Conservation (phyloP, 2,113 vertebrate genomes). For the Cinclus mexicanus region DNA sequence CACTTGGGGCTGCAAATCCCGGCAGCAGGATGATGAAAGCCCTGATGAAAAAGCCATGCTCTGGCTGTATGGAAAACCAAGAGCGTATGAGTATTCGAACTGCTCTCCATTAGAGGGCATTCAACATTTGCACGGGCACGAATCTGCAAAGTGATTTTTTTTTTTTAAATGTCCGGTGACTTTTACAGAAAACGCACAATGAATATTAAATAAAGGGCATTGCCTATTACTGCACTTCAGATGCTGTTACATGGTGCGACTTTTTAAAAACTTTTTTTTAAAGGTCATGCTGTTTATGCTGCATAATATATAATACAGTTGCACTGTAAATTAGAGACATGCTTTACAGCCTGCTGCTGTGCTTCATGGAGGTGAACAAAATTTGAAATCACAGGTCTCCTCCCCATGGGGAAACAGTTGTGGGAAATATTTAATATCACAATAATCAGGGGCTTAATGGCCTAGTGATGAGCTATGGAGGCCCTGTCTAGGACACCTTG, state of each 20-base stretch:
- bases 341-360: constrained; percentile 30
- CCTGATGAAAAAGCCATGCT: not conserved
- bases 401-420: not conserved
- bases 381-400: not conserved
- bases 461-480: not conserved
- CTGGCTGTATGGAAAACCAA: not conserved
- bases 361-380: constrained; percentile 20
- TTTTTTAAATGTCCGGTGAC: not conserved
- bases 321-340: constrained; percentile 30
- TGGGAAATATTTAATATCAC: not conserved
- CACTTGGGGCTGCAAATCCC: not conserved
- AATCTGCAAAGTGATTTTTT: not conserved
- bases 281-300: constrained; percentile 58
- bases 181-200: not conserved
- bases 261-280: constrained; percentile 39
- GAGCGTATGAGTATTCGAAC: not conserved
- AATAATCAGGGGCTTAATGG: not conserved
- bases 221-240: not conserved
- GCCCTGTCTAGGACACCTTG: not conserved
- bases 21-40: not conserved
- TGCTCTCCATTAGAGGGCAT: not conserved
- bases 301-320: constrained; percentile 25
- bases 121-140: not conserved
- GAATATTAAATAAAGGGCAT: constrained; percentile 33
- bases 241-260: not conserved